Evolutionary conservation across 2,888 invertebrate species (phyloP), one percentile per base, ranked within the genome.

Genomic region (Pantelozetes paolii): DNA sequence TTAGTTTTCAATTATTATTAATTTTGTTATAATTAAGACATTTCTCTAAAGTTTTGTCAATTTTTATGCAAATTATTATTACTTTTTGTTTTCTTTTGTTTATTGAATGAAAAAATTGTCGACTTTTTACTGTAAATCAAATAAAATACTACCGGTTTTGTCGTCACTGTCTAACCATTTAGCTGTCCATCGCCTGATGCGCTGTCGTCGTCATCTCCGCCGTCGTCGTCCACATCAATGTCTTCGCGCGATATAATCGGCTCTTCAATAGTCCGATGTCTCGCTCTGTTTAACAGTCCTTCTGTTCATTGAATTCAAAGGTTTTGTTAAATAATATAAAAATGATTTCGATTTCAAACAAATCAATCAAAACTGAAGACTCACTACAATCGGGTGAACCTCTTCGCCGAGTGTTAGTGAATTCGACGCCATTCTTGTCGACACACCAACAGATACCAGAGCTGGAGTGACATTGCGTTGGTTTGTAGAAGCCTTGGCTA

Each of bases 371-470:
- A 42, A 50, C 20, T 15, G 18, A 71, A 72, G n/a, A 85, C 86
- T 86, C 84, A 90, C 90, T 89, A 82, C 90, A 90, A 83, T 88
- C 88, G 57, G 90, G 89, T 83, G 89, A 89, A 83, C 91, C 89
- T 82, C 89, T 86, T 77, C 90, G 89, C 81, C 92, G 89, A 78
- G 92, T 90, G 82, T 90, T 91, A 78, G 92, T 88, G 80, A 88
- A 89, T 84, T 93, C 93, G 64, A 90, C 90, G 73, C 94, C 94
- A 84, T 93, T 93, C 82, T 90, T 88, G 85, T 94, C 92, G 78
- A 93, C 92, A 85, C 93, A 94, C 94, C 94, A 94, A 84, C 94
- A 94, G 82, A 92, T 89, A 76, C 89, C 91, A 71, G 91, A 90
- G 77, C 91, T 89, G 78, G 88, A 87, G 84, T 93, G 92, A 83